Evolutionary conservation across 1,140 invertebrate genomes (phyloP).

Genomic region (Frieseomelitta varia): DNA sequence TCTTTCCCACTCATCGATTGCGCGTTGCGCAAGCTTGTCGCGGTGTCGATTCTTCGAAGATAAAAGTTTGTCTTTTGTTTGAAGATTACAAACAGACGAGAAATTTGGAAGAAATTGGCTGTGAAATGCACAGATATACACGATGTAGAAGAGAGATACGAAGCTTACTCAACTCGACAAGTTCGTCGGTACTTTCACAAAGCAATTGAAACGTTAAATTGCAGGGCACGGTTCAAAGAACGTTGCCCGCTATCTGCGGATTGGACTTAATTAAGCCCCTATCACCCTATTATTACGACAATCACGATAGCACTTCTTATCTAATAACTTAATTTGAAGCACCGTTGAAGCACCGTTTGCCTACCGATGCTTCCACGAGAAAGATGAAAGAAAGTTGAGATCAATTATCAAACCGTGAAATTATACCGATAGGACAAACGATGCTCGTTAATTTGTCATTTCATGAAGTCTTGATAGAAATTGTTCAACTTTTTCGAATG

Average conservation of each 20-base stretch:
- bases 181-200: not conserved
- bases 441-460: not conserved
- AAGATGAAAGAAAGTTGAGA: not conserved
- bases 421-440: not conserved
- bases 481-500: not conserved
- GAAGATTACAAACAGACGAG: not conserved
- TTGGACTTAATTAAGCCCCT: constrained; percentile 5
- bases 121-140: no score
- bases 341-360: not conserved
- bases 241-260: not conserved
- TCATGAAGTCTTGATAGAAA: not conserved
- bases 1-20: not conserved
- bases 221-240: not conserved
- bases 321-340: constrained; percentile 9
- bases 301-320: constrained; percentile 13
- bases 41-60: not conserved
- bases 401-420: not conserved
- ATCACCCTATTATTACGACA: constrained; percentile 2
- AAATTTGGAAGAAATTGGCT: not conserved
- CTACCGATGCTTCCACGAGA: no score
- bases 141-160: no score
- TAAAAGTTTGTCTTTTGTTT: not conserved
- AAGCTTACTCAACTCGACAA: not conserved
- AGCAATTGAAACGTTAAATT: constrained; percentile 3
- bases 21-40: not conserved